Percentiles rank a stretch among this genome's conserved stretches.
phyloP scores from a whole-genome alignment of 2,113 vertebrate species.

The Chaetodon trifascialis region DNA sequence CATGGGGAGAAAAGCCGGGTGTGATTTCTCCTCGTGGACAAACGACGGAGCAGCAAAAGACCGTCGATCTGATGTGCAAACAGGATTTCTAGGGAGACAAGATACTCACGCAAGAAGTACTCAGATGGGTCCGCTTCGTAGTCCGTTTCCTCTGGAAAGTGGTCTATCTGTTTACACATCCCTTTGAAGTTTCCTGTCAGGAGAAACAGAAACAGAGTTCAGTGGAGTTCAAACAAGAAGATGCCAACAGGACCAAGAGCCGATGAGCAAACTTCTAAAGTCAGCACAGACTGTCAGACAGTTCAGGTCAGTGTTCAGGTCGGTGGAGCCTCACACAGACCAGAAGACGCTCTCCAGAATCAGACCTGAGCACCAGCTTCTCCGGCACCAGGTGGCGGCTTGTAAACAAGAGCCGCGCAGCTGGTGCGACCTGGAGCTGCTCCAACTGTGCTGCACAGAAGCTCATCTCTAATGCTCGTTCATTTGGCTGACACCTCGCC shows the following conservation, averaged over 20 bases:
- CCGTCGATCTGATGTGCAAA: not conserved
- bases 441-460: conserved; percentile 64
- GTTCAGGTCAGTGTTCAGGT: conserved; percentile 5
- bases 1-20: not conserved
- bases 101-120: conserved; percentile 98
- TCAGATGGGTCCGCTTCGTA: conserved; percentile 98
- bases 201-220: conserved; percentile 66
- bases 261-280: not conserved
- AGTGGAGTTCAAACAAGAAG: conserved; percentile 13
- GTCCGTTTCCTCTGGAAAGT: conserved; percentile 98
- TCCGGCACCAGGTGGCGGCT: conserved; percentile 69
- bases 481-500: conserved; percentile 63
- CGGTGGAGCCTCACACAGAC: conserved; percentile 22
- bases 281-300: not conserved
- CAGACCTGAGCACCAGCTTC: conserved; percentile 41
- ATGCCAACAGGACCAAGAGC: not conserved
- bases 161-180: conserved; percentile 99
- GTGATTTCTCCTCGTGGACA: not conserved
- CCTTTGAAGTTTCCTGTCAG: conserved; percentile 98
- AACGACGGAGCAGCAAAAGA: not conserved
- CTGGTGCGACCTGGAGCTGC: conserved; percentile 74
- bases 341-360: conserved; percentile 32
- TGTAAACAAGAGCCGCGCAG: conserved; percentile 77
- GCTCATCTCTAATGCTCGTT: conserved; percentile 68
- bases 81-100: not conserved